Evolutionary conservation across 2,797 vertebrate genomes (phyloP).

Genomic region (Threskiornis aethiopicus): DNA sequence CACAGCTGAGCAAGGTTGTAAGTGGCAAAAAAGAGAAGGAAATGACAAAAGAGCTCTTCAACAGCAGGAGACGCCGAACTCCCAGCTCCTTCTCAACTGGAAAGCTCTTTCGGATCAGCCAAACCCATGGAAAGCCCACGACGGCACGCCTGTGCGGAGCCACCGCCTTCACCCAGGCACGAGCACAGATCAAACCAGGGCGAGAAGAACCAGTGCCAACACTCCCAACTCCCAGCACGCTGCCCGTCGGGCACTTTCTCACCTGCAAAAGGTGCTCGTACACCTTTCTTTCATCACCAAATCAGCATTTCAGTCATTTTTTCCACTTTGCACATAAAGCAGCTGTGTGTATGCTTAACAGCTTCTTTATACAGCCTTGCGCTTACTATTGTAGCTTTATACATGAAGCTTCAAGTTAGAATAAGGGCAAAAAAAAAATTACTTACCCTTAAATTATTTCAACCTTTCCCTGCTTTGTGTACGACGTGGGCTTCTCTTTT

Average conservation of each 20-base stretch:
- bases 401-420: background rate
- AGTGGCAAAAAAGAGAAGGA: background rate
- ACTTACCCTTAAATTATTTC: conserved; percentile 67
- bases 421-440: background rate
- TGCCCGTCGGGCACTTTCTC: background rate
- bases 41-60: background rate
- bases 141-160: fast-evolving
- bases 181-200: background rate
- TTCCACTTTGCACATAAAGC: background rate
- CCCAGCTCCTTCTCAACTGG: background rate
- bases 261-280: background rate
- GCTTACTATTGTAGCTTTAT: background rate
- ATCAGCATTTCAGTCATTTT: background rate
- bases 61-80: background rate
- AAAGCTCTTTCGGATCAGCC: background rate
- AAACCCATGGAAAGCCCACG: background rate
- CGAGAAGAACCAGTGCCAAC: background rate
- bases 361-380: background rate
- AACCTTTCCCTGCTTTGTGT: conserved; percentile 52
- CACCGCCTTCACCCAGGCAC: background rate
- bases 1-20: background rate
- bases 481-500: conserved; percentile 47
- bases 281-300: background rate
- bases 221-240: background rate
- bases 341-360: background rate